A percentile compares a stretch with the other conserved stretches of the same genome.
phyloP scores from a whole-genome alignment of 2,113 vertebrate species.

The Oreochromis spilurus region DNA sequence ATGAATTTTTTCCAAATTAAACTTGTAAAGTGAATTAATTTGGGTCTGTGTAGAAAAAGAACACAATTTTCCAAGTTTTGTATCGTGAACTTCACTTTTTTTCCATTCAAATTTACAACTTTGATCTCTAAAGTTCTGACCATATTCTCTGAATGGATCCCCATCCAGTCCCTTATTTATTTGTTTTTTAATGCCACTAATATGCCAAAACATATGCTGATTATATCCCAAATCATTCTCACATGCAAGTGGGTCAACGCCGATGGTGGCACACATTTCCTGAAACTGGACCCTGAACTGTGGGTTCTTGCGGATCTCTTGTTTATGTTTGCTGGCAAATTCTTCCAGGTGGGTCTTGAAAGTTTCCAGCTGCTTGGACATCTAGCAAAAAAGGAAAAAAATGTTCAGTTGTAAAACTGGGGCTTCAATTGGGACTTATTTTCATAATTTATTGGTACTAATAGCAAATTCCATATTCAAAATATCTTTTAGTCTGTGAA shows the following conservation, averaged over 20 bases:
- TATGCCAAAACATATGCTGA: background rate
- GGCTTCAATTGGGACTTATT: fast-evolving
- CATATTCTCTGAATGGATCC: background rate
- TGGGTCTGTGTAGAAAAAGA: background rate
- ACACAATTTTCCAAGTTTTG: background rate
- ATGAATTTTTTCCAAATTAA: fast-evolving
- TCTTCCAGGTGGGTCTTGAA: slow-evolving; percentile 92
- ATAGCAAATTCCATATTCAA: background rate
- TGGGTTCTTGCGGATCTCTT: slow-evolving; percentile 88
- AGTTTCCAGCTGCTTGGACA: slow-evolving; percentile 94
- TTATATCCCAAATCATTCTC: slow-evolving; percentile 46
- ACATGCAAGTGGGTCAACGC: slow-evolving; percentile 95
- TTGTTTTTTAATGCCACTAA: background rate
- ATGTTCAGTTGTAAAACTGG: background rate
- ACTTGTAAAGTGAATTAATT: background rate
- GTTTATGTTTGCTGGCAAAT: slow-evolving; percentile 97
- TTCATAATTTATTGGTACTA: background rate
- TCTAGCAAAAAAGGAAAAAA: slow-evolving; percentile 65
- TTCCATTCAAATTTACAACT: background rate
- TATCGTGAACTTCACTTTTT: fast-evolving
- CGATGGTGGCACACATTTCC: slow-evolving; percentile 96
- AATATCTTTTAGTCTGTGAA: background rate
- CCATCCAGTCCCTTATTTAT: background rate
- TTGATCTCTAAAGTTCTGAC: background rate
- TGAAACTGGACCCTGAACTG: slow-evolving; percentile 95